These are phyloP conservation scores for Junonia oenone DNA, from an alignment of 2,888 invertebrate genomes.

Conservation along the genomic window DNA sequence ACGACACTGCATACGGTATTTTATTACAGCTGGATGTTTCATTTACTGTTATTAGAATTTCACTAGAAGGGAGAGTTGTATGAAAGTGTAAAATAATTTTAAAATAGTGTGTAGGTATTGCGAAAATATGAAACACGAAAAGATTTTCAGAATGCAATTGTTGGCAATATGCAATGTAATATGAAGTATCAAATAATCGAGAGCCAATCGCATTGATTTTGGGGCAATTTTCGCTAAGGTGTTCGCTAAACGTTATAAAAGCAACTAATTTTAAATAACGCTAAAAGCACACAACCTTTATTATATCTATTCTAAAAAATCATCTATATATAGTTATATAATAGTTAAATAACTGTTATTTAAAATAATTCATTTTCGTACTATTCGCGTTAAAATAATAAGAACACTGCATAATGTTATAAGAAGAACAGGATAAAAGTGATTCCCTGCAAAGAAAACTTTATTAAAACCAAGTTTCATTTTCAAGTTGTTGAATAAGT, in stretches of 20 bases:
- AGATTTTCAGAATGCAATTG: no score
- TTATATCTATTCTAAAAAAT: no score
- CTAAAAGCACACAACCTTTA: no score
- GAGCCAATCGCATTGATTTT: no score
- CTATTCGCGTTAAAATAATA: neutral
- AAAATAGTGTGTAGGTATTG: slow-evolving; percentile 5
- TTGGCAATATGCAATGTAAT: no score
- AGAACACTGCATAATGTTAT: neutral
- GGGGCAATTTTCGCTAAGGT: no score
- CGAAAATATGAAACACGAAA: no score
- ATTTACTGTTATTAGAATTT: slow-evolving; percentile 25
- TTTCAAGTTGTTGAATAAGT: neutral
- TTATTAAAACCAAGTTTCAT: neutral
- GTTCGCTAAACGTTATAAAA: no score
- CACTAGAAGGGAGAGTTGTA: slow-evolving; percentile 5
- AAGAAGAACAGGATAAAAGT: neutral
- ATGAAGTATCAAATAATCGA: no score
- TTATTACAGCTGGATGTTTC: slow-evolving; percentile 25
- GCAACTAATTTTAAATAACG: no score
- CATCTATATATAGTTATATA: no score
- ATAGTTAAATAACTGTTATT: no score
- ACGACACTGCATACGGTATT: slow-evolving; percentile 3
- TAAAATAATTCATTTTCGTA: neutral
- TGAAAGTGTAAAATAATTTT: slow-evolving; percentile 10
- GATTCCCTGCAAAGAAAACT: neutral